Percentiles rank a stretch among this genome's conserved stretches.
These are phyloP conservation scores for Haliclona indistincta DNA, from an alignment of 37 sponge, comb jelly and placozoan species.

Conservation along the genomic window DNA sequence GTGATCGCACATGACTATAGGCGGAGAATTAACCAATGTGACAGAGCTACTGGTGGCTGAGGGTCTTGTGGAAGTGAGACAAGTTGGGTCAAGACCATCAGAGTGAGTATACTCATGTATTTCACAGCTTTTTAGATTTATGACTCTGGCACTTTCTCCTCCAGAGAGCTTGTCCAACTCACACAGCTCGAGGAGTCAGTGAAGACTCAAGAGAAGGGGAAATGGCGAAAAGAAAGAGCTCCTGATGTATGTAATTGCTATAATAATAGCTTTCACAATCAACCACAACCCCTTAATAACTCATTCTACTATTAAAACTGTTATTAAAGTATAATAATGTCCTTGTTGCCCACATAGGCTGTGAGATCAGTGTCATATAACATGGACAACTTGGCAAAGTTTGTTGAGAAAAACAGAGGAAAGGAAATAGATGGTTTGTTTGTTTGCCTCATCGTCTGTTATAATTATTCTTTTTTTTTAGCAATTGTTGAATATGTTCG, in stretches of 20 bases:
- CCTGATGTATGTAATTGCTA: constrained; percentile 8
- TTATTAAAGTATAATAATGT: too few species aligned
- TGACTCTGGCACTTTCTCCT: not conserved
- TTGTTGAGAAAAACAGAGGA: constrained; percentile 83
- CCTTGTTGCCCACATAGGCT: constrained; percentile 3
- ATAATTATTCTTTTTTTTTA: constrained; percentile 4
- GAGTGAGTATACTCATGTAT: constrained; percentile 45
- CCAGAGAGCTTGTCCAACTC: constrained; percentile 58
- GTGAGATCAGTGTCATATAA: constrained; percentile 70
- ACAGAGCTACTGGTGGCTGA: constrained; percentile 57
- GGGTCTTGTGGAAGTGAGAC: constrained; percentile 70
- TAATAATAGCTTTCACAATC: too few species aligned
- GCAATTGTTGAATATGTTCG: constrained; percentile 91
- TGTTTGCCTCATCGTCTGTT: not conserved
- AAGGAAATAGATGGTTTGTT: constrained; percentile 75
- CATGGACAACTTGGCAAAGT: constrained; percentile 60
- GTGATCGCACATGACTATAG: constrained; percentile 18
- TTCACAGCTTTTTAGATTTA: not conserved
- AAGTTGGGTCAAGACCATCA: constrained; percentile 27
- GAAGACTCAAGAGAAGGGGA: constrained; percentile 64
- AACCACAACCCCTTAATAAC: not conserved
- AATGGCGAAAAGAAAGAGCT: constrained; percentile 47
- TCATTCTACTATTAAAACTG: not conserved
- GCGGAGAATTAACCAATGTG: constrained; percentile 36
- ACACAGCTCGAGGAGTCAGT: constrained; percentile 57